Conservation (phyloP, 1,140 invertebrate species). For the Cherax quadricarinatus region DNA sequence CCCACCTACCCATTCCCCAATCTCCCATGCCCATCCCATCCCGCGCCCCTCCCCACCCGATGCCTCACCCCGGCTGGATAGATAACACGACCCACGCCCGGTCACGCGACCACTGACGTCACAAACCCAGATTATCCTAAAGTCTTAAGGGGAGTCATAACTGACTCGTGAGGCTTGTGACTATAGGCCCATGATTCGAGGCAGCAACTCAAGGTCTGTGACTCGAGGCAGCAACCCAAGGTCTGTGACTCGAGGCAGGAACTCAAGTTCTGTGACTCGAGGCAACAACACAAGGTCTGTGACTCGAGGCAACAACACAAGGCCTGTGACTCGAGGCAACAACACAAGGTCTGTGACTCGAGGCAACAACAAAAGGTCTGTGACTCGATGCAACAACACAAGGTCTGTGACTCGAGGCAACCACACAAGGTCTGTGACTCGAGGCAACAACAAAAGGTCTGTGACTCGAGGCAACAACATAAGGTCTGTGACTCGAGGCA, state of each 20-base stretch:
- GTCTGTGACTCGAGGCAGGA: neutral
- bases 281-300: no score
- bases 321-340: no score
- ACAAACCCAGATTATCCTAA: constrained; percentile 12
- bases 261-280: neutral
- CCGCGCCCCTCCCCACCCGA: neutral
- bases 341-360: no score
- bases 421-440: neutral
- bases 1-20: neutral
- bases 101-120: constrained; percentile 42
- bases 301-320: no score
- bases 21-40: neutral
- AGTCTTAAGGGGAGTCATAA: neutral
- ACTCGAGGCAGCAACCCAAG: neutral
- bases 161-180: neutral
- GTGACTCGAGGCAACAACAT: no score
- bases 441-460: no score
- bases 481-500: no score
- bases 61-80: neutral
- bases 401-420: no score
- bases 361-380: no score
- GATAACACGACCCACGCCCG: constrained; percentile 36
- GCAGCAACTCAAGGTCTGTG: neutral
- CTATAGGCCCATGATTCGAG: neutral
- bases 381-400: no score